Evolutionary conservation across 2,113 vertebrate genomes (phyloP), one percentile per base, ranked within the genome.

Genomic region (Parotia lawesii): DNA sequence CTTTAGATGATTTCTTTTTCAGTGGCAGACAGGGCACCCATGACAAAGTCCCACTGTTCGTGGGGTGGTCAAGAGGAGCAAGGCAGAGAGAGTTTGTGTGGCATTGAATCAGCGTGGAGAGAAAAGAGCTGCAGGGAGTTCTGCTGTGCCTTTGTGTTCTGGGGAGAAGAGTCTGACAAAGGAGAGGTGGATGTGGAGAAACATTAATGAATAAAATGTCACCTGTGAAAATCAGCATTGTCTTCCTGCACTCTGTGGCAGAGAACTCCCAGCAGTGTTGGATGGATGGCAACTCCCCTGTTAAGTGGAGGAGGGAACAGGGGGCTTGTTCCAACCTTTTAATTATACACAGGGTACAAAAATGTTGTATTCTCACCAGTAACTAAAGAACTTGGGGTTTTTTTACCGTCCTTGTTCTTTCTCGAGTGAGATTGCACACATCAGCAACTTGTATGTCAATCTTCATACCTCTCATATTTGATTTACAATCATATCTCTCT

Each of bases 41-140:
- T 51, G 77, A 48, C 78, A 93, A 80, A 94, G 8, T 10, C 85
- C 50, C 62, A 33, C 35, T 76, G 85, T 76, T 95, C 3, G 0
- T 45, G 62, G 82, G 81, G 70, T 17, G 42, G 27, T 81, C 84
- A 87, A 37, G 96, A 93, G 94, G 77, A 71, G 74, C 75, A 90
- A 97, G 94, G 93, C 78, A 69, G 94, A 95, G 82, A 53, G 74
- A 81, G 75, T 83, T 92, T 4, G 6, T 50, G 12, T 58, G 90
- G 56, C 74, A 78, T 7, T 51, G 93, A 90, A 65, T 76, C 42
- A 54, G 28, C 3, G 4, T 2, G 1, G 73, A 83, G 82, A 95
- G 81, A 92, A 96, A 82, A 77, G 91, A 78, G 80, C 91, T 47
- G 47, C 88, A 84, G 88, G 87, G 80, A 73, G 88, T 45, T 91